Evolutionary conservation across 2,797 vertebrate genomes (phyloP).

Genomic region (Premnoplex brunnescens): DNA sequence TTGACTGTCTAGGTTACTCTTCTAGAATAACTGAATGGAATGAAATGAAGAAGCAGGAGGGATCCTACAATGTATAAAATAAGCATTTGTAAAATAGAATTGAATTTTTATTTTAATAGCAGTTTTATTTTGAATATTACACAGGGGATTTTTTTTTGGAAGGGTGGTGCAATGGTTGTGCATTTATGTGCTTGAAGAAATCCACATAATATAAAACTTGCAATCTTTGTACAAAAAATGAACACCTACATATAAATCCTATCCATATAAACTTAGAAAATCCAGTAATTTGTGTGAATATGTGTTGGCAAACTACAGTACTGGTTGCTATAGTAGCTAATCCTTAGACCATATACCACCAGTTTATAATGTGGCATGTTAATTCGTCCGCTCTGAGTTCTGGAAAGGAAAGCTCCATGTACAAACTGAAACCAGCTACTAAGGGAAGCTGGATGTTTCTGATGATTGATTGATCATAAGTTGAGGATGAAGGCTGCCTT

Average conservation of each 20-base stretch:
- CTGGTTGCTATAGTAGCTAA: slow-evolving; percentile 77
- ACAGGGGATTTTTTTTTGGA: neutral
- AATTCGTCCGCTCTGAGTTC: slow-evolving; percentile 51
- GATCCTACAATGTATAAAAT: neutral
- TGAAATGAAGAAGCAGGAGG: neutral
- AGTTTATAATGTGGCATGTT: slow-evolving; percentile 48
- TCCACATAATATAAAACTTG: neutral
- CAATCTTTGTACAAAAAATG: neutral
- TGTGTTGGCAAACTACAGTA: neutral
- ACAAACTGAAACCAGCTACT: slow-evolving; percentile 36
- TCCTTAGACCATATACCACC: slow-evolving; percentile 55
- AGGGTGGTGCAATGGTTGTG: neutral
- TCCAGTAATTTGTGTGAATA: slow-evolving; percentile 45
- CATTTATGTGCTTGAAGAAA: neutral
- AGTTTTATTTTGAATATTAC: neutral
- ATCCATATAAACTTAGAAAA: slow-evolving; percentile 17
- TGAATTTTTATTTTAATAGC: neutral
- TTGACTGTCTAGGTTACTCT: neutral
- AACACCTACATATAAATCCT: slow-evolving; percentile 23
- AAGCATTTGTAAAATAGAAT: neutral
- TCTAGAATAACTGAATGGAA: neutral
- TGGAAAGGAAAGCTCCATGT: slow-evolving; percentile 33
- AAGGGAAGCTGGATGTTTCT: slow-evolving; percentile 21
- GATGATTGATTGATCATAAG: slow-evolving; percentile 24
- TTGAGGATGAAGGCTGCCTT: neutral